Base-by-base conservation (phyloP, 1,140 invertebrate genomes). In the Oryzaephilus surinamensis region DNA sequence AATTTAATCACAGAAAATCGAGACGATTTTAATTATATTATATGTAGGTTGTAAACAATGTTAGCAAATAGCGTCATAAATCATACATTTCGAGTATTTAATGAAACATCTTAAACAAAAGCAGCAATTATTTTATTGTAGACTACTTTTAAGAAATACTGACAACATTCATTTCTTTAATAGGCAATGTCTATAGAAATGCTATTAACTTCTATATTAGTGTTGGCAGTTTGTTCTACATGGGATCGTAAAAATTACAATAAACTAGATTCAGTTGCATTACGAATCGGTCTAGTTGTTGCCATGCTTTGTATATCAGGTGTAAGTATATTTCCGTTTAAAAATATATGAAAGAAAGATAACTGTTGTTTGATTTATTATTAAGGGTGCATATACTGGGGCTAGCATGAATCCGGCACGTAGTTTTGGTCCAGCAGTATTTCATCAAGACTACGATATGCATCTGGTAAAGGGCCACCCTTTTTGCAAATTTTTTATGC, bases 331-430 rank as follows among this genome's bases (percentile, higher is more conserved):
- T 8, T 32, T 15, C 11, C 24, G 3, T 28, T 27, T 27, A 6
- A 3, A 2, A 31, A 24, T 37, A 11, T 15, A 7, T 16, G 6
- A 4, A 4, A 8, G 35, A 16, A 37, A 28, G 11, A 24, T 6
- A 24, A 4, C 19, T 20, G 19, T 24, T n/a, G 11, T 24, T 5
- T 24, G 23, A 7, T 7, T 24, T 24, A n/a, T 20, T 6, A 10
- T 57, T 44, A 39, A 79, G 77, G 72, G 70, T 10, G 72, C 73
- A 10, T 77, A 73, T 46, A 84, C 83, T 1, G 81, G 82, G 0
- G 78, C 77, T 32, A 80, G 81, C 47, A 76, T 89, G 77, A 89
- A 89, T 50, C 84, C 85, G 0, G 82, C 81, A 0, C 70, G 84
- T 48, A 76, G 76, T 19, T 72, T 89, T 26, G 84, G 70, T 2